Evolutionary conservation across 2,113 vertebrate genomes (phyloP).

Genomic region (Casuarius casuarius): DNA sequence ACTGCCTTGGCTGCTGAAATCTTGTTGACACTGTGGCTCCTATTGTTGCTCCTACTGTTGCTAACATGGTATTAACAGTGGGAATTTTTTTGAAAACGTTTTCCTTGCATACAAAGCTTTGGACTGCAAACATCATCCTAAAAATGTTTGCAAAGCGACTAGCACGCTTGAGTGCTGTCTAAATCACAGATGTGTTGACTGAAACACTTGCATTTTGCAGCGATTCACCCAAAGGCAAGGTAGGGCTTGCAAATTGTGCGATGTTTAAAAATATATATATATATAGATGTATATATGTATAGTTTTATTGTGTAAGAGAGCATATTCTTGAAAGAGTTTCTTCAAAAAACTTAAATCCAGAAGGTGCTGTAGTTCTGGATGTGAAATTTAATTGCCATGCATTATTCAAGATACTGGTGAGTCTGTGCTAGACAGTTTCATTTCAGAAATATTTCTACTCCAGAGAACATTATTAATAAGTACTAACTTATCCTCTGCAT

Average conservation of each 20-base stretch:
- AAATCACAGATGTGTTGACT: slow-evolving; percentile 27
- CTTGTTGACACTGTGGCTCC: slow-evolving; percentile 37
- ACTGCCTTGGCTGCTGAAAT: slow-evolving; percentile 66
- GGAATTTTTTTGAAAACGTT: slow-evolving; percentile 47
- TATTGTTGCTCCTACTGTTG: slow-evolving; percentile 65
- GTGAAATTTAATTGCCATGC: background rate
- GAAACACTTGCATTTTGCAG: slow-evolving; percentile 12
- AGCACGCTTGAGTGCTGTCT: slow-evolving; percentile 33
- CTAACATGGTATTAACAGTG: slow-evolving; percentile 67
- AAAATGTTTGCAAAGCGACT: background rate
- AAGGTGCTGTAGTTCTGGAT: background rate
- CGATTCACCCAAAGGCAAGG: background rate
- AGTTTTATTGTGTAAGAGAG: background rate
- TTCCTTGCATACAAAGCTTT: slow-evolving; percentile 60
- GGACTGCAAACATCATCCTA: background rate
- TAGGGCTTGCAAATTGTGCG: background rate
- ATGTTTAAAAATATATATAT: background rate
- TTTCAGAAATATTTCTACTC: no score
- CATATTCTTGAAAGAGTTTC: background rate
- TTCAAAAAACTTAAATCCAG: background rate
- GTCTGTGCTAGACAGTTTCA: background rate
- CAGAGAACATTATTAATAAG: no score
- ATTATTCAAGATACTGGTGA: background rate
- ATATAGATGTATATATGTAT: no score
- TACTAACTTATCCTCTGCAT: background rate